Percentiles rank a stretch among this genome's conserved stretches.
phyloP scores from a whole-genome alignment of 2,888 invertebrate genomes.

The Andrena camellia region DNA sequence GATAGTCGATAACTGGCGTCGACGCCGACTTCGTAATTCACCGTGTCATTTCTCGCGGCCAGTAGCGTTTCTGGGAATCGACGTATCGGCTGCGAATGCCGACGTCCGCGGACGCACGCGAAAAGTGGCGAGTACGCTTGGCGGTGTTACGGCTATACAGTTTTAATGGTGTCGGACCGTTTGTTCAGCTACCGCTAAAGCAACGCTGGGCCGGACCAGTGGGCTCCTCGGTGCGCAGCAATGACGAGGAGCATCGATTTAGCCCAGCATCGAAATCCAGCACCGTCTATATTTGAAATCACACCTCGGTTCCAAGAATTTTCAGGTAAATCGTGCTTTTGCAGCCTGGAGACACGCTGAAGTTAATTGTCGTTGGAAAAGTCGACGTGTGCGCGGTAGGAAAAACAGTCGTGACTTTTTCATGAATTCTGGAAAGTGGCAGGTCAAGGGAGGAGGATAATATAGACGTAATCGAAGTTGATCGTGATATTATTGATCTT shows the following conservation, averaged over 20 bases:
- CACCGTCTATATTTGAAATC: too few species aligned
- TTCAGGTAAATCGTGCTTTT: too few species aligned
- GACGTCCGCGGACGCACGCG: background rate
- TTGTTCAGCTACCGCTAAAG: slow-evolving; percentile 18
- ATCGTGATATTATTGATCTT: background rate
- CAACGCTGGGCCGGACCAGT: too few species aligned
- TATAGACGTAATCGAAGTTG: background rate
- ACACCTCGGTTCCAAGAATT: too few species aligned
- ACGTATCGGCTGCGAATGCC: slow-evolving; percentile 23
- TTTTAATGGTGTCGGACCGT: slow-evolving; percentile 50
- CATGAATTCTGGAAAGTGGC: background rate
- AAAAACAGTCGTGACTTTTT: too few species aligned
- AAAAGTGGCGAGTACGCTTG: slow-evolving; percentile 45
- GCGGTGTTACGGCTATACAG: slow-evolving; percentile 35
- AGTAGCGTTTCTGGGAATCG: slow-evolving; percentile 42
- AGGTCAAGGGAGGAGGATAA: background rate
- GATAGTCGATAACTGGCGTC: slow-evolving; percentile 35
- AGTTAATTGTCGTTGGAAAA: too few species aligned
- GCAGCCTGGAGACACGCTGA: too few species aligned
- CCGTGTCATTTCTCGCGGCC: slow-evolving; percentile 32
- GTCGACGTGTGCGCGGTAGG: too few species aligned
- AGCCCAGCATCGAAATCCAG: background rate
- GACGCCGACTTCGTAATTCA: slow-evolving; percentile 28
- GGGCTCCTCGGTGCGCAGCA: too few species aligned
- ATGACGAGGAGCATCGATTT: background rate